Conservation (phyloP, 2,888 invertebrate species). For the Tromatobia lineatoria region DNA sequence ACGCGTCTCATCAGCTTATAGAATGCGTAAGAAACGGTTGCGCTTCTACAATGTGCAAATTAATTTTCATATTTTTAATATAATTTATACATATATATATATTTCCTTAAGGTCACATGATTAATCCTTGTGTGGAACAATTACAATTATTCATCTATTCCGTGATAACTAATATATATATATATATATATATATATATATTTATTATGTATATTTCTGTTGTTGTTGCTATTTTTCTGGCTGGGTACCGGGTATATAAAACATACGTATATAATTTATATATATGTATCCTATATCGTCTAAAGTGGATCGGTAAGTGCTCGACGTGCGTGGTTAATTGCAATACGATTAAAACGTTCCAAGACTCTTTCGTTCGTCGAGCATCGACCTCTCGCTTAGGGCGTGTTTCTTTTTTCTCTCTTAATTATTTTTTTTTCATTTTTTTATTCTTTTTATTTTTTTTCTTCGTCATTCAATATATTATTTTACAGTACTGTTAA, state of each 20-base stretch:
- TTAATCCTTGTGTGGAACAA: conserved; percentile 49
- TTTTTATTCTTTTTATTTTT: conserved; percentile 34
- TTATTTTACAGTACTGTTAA: conserved; percentile 73
- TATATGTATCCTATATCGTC: conserved; percentile 51
- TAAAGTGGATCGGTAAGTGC: conserved; percentile 56
- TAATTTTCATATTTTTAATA: background rate
- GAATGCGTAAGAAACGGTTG: conserved; percentile 39
- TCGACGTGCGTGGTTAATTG: conserved; percentile 48
- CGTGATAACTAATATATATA: conserved; percentile 55
- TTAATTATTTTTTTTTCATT: no score
- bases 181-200: conserved; percentile 40
- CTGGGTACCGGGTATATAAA: conserved; percentile 66
- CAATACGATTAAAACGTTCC: conserved; percentile 5
- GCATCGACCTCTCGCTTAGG: conserved; percentile 33
- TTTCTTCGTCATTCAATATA: conserved; percentile 61
- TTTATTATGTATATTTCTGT: conserved; percentile 32
- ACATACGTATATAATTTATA: conserved; percentile 65
- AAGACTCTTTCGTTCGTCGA: conserved; percentile 36
- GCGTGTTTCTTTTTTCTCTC: conserved; percentile 15
- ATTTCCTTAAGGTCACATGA: conserved; percentile 38
- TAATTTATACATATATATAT: conserved; percentile 28
- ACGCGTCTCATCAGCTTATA: conserved; percentile 9
- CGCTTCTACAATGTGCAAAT: conserved; percentile 55
- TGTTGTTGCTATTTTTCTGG: conserved; percentile 30
- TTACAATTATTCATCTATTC: conserved; percentile 53